Percentiles rank a stretch among this genome's conserved stretches.
phyloP scores from a whole-genome alignment of 2,113 vertebrate genomes.

The Nycticryphes semicollaris region DNA sequence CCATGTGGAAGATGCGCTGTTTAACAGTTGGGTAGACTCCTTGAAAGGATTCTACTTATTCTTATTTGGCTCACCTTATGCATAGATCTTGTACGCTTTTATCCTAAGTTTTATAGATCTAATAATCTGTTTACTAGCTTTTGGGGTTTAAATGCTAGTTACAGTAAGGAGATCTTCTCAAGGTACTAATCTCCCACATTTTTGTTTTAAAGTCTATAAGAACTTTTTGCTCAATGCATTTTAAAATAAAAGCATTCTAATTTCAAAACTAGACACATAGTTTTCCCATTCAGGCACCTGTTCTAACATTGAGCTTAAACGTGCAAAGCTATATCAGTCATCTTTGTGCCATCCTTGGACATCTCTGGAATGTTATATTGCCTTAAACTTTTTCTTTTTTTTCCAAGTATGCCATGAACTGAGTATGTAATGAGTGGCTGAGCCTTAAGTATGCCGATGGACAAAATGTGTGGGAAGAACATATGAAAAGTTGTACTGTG shows the following conservation, averaged over 20 bases:
- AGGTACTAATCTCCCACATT: not conserved
- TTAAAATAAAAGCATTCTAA: not conserved
- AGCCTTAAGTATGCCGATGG: not conserved
- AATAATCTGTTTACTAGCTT: conserved; percentile 8
- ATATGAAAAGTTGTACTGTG: not conserved
- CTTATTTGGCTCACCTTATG: not conserved
- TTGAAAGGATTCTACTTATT: not conserved
- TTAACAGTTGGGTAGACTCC: not conserved
- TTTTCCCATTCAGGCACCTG: not conserved
- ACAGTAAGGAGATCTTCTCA: not conserved
- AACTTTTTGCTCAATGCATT: not conserved
- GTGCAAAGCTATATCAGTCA: not conserved
- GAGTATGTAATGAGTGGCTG: not conserved
- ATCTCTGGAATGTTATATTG: not conserved
- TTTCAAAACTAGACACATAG: not conserved
- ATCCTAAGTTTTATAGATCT: not conserved
- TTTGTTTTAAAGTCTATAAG: not conserved
- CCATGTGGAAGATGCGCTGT: not conserved
- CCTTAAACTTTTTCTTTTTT: not conserved
- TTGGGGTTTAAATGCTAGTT: not conserved
- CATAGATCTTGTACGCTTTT: not conserved
- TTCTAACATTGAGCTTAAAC: not conserved
- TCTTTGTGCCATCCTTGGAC: not conserved
- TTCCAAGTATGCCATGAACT: not conserved
- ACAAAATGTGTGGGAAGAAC: not conserved